Evolutionary conservation across 2,797 vertebrate genomes (phyloP).

Genomic region (Potorous gilbertii): DNA sequence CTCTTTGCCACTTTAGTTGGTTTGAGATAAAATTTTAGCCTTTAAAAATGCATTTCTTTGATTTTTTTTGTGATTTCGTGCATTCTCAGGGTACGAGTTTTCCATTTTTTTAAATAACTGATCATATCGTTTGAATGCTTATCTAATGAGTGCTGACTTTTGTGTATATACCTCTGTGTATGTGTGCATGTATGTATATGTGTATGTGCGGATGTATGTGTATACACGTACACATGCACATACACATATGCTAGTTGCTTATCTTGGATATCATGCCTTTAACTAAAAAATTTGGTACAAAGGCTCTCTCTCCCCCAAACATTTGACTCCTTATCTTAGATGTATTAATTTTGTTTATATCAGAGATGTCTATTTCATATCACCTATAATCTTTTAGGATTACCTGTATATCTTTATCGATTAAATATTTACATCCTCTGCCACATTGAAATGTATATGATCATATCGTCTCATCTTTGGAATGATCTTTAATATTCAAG

Average conservation of each 20-base stretch:
- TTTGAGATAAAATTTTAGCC: neutral
- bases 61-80: neutral
- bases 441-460: neutral
- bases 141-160: neutral
- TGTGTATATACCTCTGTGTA: neutral
- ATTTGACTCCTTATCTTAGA: neutral
- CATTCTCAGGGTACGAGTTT: neutral
- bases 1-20: neutral
- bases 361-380: neutral
- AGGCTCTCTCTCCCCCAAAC: neutral
- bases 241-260: neutral
- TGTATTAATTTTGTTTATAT: neutral
- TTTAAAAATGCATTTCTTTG: neutral
- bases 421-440: neutral
- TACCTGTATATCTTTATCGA: neutral
- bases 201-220: neutral
- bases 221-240: neutral
- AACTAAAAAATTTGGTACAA: neutral
- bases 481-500: neutral
- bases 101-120: neutral
- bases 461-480: neutral
- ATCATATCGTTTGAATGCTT: neutral
- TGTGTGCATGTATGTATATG: neutral
- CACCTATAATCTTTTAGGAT: neutral
- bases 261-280: neutral